These are phyloP conservation scores for Mormyrops boulengeri DNA, from an alignment of 2,797 vertebrate species.

Conservation along the genomic window DNA sequence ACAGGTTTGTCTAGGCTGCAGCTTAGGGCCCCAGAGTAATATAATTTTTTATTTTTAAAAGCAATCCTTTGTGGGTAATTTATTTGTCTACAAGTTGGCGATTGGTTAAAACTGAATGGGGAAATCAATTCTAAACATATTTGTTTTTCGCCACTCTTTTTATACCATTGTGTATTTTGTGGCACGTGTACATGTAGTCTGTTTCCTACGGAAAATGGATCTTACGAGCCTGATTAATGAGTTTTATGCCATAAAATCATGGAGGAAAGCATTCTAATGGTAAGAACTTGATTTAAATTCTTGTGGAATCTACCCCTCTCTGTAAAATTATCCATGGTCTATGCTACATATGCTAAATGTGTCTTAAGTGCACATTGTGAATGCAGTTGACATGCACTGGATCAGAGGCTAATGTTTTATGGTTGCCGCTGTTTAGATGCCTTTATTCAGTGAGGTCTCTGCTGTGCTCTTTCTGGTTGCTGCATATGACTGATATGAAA, in stretches of 20 bases:
- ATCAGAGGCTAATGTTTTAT: neutral
- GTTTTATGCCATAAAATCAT: neutral
- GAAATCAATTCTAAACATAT: neutral
- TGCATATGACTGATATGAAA: neutral
- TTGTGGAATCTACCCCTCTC: neutral
- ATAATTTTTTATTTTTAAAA: neutral
- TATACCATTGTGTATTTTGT: neutral
- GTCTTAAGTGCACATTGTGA: neutral
- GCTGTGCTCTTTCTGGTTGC: neutral
- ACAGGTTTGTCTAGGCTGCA: neutral
- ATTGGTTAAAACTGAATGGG: neutral
- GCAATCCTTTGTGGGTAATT: neutral
- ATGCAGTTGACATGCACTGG: neutral
- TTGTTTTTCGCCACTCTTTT: neutral
- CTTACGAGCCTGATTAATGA: neutral
- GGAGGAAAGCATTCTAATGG: neutral
- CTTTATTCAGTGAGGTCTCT: neutral
- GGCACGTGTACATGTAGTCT: neutral
- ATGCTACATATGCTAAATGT: neutral
- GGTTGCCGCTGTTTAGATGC: neutral
- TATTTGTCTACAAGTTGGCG: neutral
- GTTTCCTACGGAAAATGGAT: neutral
- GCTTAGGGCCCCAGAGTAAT: neutral
- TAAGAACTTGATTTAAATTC: neutral
- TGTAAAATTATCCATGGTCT: neutral